A percentile compares a stretch with the other conserved stretches of the same genome.
Evolutionary conservation across 2,888 invertebrate genomes (phyloP).

Genomic region (Polyommatus icarus): DNA sequence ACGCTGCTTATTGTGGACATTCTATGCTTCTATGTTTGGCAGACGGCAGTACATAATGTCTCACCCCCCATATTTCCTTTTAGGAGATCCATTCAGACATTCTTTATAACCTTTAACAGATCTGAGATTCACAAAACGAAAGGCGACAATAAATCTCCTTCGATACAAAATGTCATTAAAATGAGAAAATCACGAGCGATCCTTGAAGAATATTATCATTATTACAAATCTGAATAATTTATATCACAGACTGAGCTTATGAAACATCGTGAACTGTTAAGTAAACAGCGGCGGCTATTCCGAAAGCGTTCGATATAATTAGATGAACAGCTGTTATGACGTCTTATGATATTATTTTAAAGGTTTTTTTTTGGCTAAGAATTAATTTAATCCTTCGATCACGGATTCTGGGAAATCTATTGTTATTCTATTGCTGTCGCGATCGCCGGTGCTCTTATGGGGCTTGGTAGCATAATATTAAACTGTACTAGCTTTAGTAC

Average conservation of each 20-base stretch:
- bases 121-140: not conserved
- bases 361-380: too few relatives aligned
- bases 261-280: constrained; percentile 42
- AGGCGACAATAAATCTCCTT: constrained; percentile 16
- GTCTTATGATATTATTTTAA: not conserved
- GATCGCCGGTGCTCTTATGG: too few relatives aligned
- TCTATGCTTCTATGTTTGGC: too few relatives aligned
- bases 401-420: too few relatives aligned
- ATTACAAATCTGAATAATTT: constrained; percentile 44
- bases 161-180: constrained; percentile 25
- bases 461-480: too few relatives aligned
- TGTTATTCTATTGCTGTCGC: too few relatives aligned
- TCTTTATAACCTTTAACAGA: not conserved
- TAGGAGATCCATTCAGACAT: not conserved
- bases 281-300: constrained; percentile 40
- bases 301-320: constrained; percentile 37
- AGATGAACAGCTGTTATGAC: not conserved
- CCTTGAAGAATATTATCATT: constrained; percentile 43
- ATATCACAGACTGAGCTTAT: constrained; percentile 43
- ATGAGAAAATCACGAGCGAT: constrained; percentile 28
- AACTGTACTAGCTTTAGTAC: too few relatives aligned
- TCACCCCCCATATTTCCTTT: too few relatives aligned
- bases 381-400: too few relatives aligned
- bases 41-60: too few relatives aligned
- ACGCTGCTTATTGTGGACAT: too few relatives aligned